Base-by-base conservation (phyloP, 2,888 invertebrate genomes). In the Endotricha flammealis region DNA sequence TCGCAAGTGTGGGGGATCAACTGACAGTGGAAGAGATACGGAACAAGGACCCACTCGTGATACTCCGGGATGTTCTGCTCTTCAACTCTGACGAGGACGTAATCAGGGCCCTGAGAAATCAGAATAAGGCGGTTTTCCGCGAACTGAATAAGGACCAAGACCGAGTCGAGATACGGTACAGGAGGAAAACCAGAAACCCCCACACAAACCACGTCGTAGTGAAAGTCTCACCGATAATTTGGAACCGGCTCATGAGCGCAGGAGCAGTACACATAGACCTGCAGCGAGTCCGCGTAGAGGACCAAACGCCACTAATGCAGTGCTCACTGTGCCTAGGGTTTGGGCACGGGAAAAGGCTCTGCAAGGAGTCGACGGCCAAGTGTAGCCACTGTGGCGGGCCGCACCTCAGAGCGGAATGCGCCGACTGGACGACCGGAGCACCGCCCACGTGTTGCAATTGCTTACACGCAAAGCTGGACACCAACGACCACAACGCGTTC, bases 1-100 rank as follows among this genome's bases (percentile, higher is more conserved):
- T 39, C 0, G 7, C 8, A n/a, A 3, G 12, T 1, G 31, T 11
- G 1, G 7, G 7, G 2, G 14, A 31, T 3, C 23, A 17, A 1
- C 32, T 39, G 2, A 23, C 5, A 3, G 23, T 35, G 1, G 35
- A 39, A 24, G 39, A 39, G 1, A 11, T 32, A 2, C 14, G 24
- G 5, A 35, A 39, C 14, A 13, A 35, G n/a, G 38, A 33, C 27
- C 38, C 38, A 4, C 29, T 38, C 2, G 1, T 38, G 16, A 24
- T 38, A 7, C 32, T 38, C 12, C 29, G 12, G 22, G 33, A 33
- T 4, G 38, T 38, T 0, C 9, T 30, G 0, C 1, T 4, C 1
- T 24, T n/a, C 12, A 33, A 31, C 31, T 28, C 11, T 3, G 31
- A 39, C 17, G 33, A 33, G 1, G 33, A 38, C n/a, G 10, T 38